Percentiles rank a stretch among this genome's conserved stretches.
phyloP scores from a whole-genome alignment of 2,113 vertebrate species.

The Bolborhynchus lineola region DNA sequence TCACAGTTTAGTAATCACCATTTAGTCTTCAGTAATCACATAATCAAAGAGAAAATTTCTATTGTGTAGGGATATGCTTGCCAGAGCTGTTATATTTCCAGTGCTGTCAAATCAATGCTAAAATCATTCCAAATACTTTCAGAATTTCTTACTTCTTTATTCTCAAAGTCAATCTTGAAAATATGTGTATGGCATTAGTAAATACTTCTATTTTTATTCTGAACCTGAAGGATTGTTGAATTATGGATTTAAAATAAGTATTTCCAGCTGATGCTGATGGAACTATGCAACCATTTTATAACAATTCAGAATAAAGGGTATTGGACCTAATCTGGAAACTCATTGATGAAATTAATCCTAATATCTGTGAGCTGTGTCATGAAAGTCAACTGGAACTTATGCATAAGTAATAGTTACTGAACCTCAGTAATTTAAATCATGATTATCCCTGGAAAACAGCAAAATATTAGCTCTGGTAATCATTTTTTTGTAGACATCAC shows the following conservation, averaged over 20 bases:
- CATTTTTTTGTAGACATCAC: not conserved
- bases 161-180: not conserved
- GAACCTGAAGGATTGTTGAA: not conserved
- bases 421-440: not conserved
- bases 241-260: slow-evolving; percentile 2
- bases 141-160: not conserved
- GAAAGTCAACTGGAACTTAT: not conserved
- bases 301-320: not conserved
- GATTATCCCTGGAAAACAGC: not conserved
- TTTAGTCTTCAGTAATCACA: not conserved
- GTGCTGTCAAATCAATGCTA: not conserved
- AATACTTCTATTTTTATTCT: not conserved
- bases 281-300: not conserved
- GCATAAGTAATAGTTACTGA: not conserved
- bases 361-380: not conserved
- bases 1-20: not conserved
- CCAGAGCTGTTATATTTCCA: not conserved
- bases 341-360: slow-evolving; percentile 9
- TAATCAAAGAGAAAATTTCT: not conserved
- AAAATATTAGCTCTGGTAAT: slow-evolving; percentile 15
- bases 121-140: not conserved
- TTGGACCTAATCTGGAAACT: not conserved
- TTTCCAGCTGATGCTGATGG: not conserved
- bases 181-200: not conserved
- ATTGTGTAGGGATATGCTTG: not conserved